Percentiles rank a stretch among this genome's conserved stretches.
These are phyloP conservation scores for Meghimatium bilineatum DNA, from an alignment of 2,888 invertebrate genomes.

Conservation along the genomic window DNA sequence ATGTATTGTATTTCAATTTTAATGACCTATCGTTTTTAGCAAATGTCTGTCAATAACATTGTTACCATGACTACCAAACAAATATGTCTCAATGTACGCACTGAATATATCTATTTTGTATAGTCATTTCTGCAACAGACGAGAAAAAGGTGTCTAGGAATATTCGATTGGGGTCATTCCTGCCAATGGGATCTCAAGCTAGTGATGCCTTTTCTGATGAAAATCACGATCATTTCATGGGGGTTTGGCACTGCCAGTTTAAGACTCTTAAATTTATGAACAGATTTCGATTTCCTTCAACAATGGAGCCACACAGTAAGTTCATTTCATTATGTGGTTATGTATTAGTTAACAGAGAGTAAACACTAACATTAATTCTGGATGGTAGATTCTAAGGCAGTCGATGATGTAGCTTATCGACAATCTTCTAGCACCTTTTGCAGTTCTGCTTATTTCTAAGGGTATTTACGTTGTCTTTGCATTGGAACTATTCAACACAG, in stretches of 20 bases:
- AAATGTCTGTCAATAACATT: no score
- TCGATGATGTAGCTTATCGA: no score
- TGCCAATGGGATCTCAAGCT: slow-evolving; percentile 61
- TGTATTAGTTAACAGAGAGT: no score
- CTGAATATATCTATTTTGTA: neutral
- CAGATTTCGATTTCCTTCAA: slow-evolving; percentile 60
- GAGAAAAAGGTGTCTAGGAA: slow-evolving; percentile 60
- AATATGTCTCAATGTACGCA: neutral
- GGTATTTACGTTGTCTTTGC: no score
- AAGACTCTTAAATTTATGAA: slow-evolving; percentile 63
- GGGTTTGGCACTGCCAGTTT: slow-evolving; percentile 60
- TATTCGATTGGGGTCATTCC: slow-evolving; percentile 68
- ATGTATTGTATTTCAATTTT: no score
- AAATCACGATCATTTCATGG: slow-evolving; percentile 59
- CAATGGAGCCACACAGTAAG: slow-evolving; percentile 70
- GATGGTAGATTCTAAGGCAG: no score
- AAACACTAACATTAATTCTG: no score
- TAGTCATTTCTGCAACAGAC: slow-evolving; percentile 59
- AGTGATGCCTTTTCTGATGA: slow-evolving; percentile 59
- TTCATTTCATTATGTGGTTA: no score
- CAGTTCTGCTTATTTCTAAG: no score
- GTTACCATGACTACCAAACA: neutral
- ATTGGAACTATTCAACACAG: no score
- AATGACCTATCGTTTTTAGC: no score
- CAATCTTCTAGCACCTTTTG: no score